Evolutionary conservation across 2,113 vertebrate genomes (phyloP).

Genomic region (Dromiciops gliroides): DNA sequence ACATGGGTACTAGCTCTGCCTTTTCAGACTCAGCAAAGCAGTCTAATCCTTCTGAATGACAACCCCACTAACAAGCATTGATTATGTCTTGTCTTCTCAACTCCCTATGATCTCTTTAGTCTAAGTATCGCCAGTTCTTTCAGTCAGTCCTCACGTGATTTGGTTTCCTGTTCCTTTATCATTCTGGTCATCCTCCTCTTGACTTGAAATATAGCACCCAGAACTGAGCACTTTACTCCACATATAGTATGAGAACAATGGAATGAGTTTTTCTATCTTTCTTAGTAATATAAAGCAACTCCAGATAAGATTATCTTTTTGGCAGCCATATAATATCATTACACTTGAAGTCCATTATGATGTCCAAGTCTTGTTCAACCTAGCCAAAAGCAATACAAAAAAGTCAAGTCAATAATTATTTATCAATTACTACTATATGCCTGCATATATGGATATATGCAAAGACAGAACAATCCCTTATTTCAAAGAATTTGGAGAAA

Average conservation of each 20-base stretch:
- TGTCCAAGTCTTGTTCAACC: neutral
- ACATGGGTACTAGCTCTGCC: neutral
- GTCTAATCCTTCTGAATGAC: neutral
- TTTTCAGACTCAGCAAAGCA: neutral
- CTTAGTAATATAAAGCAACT: neutral
- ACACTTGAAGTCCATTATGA: neutral
- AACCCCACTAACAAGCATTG: neutral
- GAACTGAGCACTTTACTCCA: neutral
- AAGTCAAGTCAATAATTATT: neutral
- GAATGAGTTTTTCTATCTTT: neutral
- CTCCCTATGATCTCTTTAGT: neutral
- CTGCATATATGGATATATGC: neutral
- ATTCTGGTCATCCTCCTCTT: neutral
- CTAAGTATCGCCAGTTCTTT: neutral
- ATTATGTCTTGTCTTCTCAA: neutral
- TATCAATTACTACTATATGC: neutral
- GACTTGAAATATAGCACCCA: neutral
- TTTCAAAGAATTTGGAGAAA: neutral
- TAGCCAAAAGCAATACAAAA: neutral
- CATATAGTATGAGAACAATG: neutral
- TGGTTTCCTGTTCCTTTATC: neutral
- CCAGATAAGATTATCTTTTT: neutral
- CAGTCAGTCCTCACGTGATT: neutral
- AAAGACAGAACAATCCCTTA: neutral
- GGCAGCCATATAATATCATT: neutral